phyloP scores from a whole-genome alignment of 2,797 vertebrate species.

The Oryzias sinensis region DNA sequence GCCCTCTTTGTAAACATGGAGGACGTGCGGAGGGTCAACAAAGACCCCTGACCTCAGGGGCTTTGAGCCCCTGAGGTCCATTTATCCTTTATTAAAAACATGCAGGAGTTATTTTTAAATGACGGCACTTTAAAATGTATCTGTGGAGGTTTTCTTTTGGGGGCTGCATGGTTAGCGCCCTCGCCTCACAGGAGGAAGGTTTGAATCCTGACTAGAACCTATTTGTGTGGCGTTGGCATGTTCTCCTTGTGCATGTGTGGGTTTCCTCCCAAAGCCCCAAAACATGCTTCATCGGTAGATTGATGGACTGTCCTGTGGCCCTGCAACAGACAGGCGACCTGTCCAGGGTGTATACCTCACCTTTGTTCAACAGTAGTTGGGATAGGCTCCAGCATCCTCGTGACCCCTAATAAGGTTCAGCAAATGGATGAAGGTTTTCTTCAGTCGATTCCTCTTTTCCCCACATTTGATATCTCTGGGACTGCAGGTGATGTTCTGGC shows the following conservation, averaged over 20 bases:
- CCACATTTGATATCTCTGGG: conserved; percentile 36
- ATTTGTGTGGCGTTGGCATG: too few species aligned
- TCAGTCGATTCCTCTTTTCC: conserved; percentile 30
- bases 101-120: conserved; percentile 17
- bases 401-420: too few species aligned
- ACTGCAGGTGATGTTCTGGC: conserved; percentile 51
- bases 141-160: conserved; percentile 30
- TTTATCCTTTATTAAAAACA: conserved; percentile 6
- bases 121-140: conserved; percentile 14
- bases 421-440: conserved; percentile 10
- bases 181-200: conserved; percentile 36
- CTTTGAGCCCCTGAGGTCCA: conserved; percentile 28
- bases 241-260: too few species aligned
- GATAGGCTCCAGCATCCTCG: background rate
- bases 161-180: conserved; percentile 12
- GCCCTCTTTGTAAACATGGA: background rate
- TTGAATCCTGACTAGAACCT: background rate
- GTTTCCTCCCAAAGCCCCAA: too few species aligned
- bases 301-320: too few species aligned
- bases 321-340: too few species aligned
- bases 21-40: conserved; percentile 15
- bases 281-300: too few species aligned
- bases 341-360: too few species aligned
- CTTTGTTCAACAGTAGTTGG: too few species aligned
- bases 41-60: conserved; percentile 20